These are phyloP conservation scores for Mastigias papua DNA, from an alignment of 30 jellyfish, hydroid and myxozoan genomes.

Conservation along the genomic window DNA sequence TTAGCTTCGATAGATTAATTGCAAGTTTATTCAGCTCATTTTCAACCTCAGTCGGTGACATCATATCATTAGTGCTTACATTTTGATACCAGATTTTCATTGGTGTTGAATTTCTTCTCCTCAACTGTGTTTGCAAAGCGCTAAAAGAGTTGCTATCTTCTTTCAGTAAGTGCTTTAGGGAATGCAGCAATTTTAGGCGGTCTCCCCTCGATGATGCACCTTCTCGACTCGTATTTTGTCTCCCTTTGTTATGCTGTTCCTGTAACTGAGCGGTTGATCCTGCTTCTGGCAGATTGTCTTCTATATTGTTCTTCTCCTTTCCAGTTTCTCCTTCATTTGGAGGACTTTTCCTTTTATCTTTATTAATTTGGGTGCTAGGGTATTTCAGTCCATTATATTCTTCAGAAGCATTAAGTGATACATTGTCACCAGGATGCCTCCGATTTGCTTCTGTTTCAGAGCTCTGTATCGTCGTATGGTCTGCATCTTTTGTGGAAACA, in stretches of 20 bases:
- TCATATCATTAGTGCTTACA: not conserved
- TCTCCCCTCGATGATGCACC: not conserved
- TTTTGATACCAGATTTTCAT: not conserved
- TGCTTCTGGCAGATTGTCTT: not conserved
- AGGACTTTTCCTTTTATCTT: no score
- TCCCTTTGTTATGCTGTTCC: not conserved
- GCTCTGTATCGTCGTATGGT: no score
- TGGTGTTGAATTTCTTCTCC: not conserved
- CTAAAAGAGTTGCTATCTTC: not conserved
- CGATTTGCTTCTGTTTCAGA: no score
- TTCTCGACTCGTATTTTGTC: not conserved
- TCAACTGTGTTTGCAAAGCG: not conserved
- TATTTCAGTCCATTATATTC: no score
- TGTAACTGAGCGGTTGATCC: not conserved
- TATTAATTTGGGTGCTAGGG: no score
- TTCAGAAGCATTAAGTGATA: no score
- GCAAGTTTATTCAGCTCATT: slow-evolving; percentile 27
- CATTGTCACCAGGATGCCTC: no score
- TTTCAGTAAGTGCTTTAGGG: slow-evolving; percentile 29
- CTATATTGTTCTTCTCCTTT: not conserved
- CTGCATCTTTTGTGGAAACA: no score
- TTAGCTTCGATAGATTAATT: slow-evolving; percentile 4
- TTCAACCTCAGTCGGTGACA: slow-evolving; percentile 24
- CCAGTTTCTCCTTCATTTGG: not conserved
- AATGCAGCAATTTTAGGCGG: slow-evolving; percentile 31